Conservation (phyloP, 2,888 invertebrate genomes). For the Atethmia centrago region DNA sequence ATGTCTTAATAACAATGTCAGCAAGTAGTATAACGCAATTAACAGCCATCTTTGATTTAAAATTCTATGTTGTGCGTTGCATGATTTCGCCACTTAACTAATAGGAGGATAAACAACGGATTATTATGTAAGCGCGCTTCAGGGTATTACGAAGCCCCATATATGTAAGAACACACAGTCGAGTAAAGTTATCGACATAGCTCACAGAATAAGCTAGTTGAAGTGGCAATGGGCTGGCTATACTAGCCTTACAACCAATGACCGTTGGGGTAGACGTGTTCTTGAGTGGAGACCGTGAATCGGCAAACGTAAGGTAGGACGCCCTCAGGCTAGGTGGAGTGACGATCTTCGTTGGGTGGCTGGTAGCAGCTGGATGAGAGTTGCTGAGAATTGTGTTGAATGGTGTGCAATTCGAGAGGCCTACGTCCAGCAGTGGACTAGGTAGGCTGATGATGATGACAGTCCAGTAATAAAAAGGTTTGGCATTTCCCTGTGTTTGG, state of each 20-base stretch:
- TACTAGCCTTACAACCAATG: neutral
- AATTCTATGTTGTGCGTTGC: slow-evolving; percentile 10
- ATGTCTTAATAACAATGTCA: too few species aligned
- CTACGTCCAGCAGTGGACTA: neutral
- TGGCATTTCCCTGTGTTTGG: too few species aligned
- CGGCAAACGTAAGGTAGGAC: neutral
- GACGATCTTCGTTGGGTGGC: neutral
- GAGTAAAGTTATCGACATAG: neutral
- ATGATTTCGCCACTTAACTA: slow-evolving; percentile 38
- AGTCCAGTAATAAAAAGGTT: neutral
- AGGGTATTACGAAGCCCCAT: slow-evolving; percentile 59
- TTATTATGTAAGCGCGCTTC: slow-evolving; percentile 60
- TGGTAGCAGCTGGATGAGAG: too few species aligned
- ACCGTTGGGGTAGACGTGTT: neutral
- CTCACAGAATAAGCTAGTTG: neutral
- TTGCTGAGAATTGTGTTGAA: neutral
- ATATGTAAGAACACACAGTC: neutral
- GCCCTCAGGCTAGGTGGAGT: neutral
- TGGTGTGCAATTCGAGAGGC: neutral
- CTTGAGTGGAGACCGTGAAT: neutral
- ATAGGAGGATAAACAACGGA: slow-evolving; percentile 43
- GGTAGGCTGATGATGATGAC: neutral
- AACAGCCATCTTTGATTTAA: slow-evolving; percentile 16
- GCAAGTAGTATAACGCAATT: slow-evolving; percentile 17
- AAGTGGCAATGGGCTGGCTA: neutral